Percentiles rank a stretch among this genome's conserved stretches.
These are phyloP conservation scores for Leucophenga maculata DNA, from an alignment of 2,888 invertebrate species.

Conservation along the genomic window DNA sequence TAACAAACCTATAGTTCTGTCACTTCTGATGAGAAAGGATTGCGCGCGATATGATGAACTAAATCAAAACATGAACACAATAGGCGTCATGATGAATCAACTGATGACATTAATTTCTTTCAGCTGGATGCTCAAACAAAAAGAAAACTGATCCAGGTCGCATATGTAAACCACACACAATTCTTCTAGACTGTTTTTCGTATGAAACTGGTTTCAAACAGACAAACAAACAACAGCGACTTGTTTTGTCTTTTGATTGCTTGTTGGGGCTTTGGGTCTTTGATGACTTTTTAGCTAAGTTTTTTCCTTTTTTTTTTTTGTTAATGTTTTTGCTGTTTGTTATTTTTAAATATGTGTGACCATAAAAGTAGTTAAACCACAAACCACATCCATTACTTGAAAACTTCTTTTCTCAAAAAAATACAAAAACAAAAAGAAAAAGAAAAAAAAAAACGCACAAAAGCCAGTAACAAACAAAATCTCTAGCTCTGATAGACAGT, in stretches of 20 bases:
- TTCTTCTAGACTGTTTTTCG: not conserved
- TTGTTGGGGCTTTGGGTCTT: constrained; percentile 11
- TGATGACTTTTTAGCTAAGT: constrained; percentile 23
- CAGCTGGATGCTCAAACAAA: too few species aligned
- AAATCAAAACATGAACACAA: too few species aligned
- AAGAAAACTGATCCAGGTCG: too few species aligned
- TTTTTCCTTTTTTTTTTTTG: constrained; percentile 22
- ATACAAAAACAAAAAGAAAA: not conserved
- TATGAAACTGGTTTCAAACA: not conserved
- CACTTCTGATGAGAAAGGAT: too few species aligned
- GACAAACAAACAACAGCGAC: not conserved
- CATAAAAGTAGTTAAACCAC: constrained; percentile 66
- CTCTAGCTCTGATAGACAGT: not conserved
- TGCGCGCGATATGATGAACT: too few species aligned
- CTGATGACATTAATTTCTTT: too few species aligned
- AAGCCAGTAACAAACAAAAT: constrained; percentile 2
- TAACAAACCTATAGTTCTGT: too few species aligned
- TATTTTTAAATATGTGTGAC: constrained; percentile 49
- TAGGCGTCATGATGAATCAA: too few species aligned
- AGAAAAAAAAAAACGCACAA: not conserved
- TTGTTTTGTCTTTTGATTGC: constrained; percentile 11
- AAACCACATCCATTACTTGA: constrained; percentile 65
- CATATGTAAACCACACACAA: too few species aligned
- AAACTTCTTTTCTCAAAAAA: constrained; percentile 53
- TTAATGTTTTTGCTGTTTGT: constrained; percentile 38